Base-by-base conservation (phyloP, 2,888 invertebrate species). In the Osmoderma eremita region DNA sequence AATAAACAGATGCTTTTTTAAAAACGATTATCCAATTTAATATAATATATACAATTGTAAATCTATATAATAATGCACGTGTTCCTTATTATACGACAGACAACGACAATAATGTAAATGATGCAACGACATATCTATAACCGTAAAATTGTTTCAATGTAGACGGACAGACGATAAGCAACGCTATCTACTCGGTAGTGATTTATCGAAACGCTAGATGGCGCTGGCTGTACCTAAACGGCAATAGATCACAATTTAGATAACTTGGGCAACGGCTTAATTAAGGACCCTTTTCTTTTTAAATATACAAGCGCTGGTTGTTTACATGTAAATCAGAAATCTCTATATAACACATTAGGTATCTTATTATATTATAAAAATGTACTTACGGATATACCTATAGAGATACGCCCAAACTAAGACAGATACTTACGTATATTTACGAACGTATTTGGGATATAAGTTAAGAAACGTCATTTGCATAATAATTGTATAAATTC, bases 231-330 rank as follows among this genome's bases (percentile, higher is more conserved):
- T 53, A 30, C 30, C 30, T 30, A 53, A 58, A 45, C 24, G 58
- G 58, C 45, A 61, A 45, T 61, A 61, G 58, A 61, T 61, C 45
- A 45, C 45, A 42, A 45, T 61, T 61, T 45, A 61, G 58, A 61
- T 61, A 61, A 61, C 45, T 61, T 45, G 45, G 45, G 48, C 17
- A 61, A 61, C 58, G 17, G 45, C 45, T 61, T 61, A 61, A 61
- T 61, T 61, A 61, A 61, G 18, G 42, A 58, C 18, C 45, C 10
- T 30, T 30, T 30, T 30, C 30, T 24, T 24, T 24, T 24, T 58
- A 42, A 58, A 58, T 58, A 30, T 10, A 45, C 45, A 30, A 6
- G 2, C 30, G 15, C 42, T 36, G 13, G 50, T 13, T 48, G 58
- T 61, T 61, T 24, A 45, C 58, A 45, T 61, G 45, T 45, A 61